Evolutionary conservation across 2,113 vertebrate species (phyloP), one percentile per base, ranked within the genome.

Genomic region (Micronisus gabar): DNA sequence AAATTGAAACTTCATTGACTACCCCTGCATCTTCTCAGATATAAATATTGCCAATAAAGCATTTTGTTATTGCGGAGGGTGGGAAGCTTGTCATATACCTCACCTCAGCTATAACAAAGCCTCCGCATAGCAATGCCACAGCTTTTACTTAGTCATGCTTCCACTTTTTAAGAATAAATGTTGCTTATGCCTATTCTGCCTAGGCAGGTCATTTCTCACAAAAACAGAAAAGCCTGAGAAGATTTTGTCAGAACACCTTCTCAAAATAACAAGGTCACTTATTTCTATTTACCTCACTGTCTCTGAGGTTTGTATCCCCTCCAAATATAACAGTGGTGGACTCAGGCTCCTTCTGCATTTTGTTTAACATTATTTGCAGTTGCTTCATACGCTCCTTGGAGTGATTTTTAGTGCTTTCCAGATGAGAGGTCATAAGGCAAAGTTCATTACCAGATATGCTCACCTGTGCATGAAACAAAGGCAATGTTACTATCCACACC

Each of bases 231-330:
- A 92, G 21, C 17, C 30, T 9, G 10, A 66, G 50, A 76, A 81
- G 17, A 78, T 32, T 65, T 62, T 85, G 50, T 32, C 53, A 62
- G 30, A 66, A 63, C 26, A 94, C 18, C 7, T 30, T 17, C 66
- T 45, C 41, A 70, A 83, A 68, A 73, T 27, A 86, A 67, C 18
- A 30, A 68, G n/a, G 7, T 25, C 75, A 45, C 18, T 89, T 43
- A 81, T 47, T 91, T 59, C 41, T 78, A 90, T 97, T 96, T 91
- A 99, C 99, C 98, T 99, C 99, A 0, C 97, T 75, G 71, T 99
- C 99, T 93, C 99, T 98, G 73, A 99, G 98, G 96, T 99, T 99
- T 59, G 99, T 99, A 95, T 99, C 99, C 7, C 99, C 99, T 81
- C 99, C 99, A 96, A 99, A 99, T 95, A 99, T 97, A 52, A 99